These are phyloP conservation scores for Phycodurus eques DNA, from an alignment of 2,113 vertebrate genomes.

Conservation along the genomic window DNA sequence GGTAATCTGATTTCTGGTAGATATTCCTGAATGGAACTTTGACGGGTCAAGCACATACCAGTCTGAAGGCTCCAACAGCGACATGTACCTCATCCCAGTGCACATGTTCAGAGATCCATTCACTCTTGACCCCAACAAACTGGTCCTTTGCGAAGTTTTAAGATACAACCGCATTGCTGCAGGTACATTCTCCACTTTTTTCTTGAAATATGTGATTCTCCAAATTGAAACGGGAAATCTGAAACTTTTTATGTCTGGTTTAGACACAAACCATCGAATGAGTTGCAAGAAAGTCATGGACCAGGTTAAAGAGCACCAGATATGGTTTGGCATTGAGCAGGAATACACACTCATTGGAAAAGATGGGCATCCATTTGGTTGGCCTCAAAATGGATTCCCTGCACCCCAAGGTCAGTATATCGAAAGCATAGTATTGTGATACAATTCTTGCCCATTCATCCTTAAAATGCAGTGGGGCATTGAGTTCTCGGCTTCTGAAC, in stretches of 20 bases:
- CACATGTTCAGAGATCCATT: slow-evolving; percentile 81
- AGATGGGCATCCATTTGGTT: slow-evolving; percentile 48
- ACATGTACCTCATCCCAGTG: slow-evolving; percentile 82
- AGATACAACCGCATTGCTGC: slow-evolving; percentile 75
- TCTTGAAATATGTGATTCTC: slow-evolving; percentile 4
- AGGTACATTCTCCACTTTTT: slow-evolving; percentile 66
- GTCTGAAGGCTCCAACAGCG: slow-evolving; percentile 78
- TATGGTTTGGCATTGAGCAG: slow-evolving; percentile 68
- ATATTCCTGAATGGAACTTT: slow-evolving; percentile 81
- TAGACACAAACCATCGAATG: slow-evolving; percentile 50
- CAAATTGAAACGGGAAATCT: slow-evolving; percentile 51
- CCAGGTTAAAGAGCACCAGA: slow-evolving; percentile 32
- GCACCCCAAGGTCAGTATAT: slow-evolving; percentile 48
- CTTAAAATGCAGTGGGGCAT: no score
- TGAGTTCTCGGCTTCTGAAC: no score
- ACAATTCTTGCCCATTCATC: no score
- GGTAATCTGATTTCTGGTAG: slow-evolving; percentile 45
- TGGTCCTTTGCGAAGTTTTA: slow-evolving; percentile 81
- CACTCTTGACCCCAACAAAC: slow-evolving; percentile 80
- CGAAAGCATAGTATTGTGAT: background rate
- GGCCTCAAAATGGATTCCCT: slow-evolving; percentile 54
- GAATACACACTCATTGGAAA: slow-evolving; percentile 54
- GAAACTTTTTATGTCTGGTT: background rate
- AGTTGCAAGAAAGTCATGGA: slow-evolving; percentile 61
- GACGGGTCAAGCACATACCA: slow-evolving; percentile 76